Evolutionary conservation across 2,797 vertebrate genomes (phyloP).

Genomic region (Echiichthys vipera): DNA sequence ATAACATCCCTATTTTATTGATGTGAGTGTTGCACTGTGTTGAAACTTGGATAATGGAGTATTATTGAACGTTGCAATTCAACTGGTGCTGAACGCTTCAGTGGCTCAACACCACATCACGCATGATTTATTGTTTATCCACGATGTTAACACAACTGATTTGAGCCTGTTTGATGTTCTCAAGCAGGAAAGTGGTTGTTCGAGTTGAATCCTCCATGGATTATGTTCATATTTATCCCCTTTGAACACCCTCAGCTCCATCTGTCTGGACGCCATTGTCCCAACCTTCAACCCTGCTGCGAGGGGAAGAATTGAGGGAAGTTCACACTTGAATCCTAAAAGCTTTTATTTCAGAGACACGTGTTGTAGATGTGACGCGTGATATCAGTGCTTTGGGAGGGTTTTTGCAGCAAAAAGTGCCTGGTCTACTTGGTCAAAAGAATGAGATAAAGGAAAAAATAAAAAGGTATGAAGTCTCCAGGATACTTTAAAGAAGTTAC

Average conservation of each 20-base stretch:
- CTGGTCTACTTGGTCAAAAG: conserved; percentile 7
- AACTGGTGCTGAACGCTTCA: neutral
- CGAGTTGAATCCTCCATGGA: neutral
- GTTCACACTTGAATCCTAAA: conserved; percentile 50
- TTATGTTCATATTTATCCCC: conserved; percentile 24
- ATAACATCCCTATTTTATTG: neutral
- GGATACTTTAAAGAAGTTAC: conserved; percentile 50
- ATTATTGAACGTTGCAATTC: conserved; percentile 9
- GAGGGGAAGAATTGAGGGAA: conserved; percentile 80
- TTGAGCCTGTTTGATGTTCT: conserved; percentile 21
- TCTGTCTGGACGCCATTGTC: conserved; percentile 65
- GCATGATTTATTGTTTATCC: conserved; percentile 29
- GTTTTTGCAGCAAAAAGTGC: neutral
- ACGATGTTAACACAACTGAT: conserved; percentile 18
- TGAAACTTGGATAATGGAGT: neutral
- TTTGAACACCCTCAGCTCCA: conserved; percentile 17
- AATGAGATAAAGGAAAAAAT: neutral
- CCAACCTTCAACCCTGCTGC: conserved; percentile 62
- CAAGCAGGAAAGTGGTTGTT: neutral
- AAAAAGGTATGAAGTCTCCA: conserved; percentile 23
- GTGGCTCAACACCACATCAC: neutral
- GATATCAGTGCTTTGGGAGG: conserved; percentile 27
- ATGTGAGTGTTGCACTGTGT: neutral
- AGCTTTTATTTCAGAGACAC: conserved; percentile 58
- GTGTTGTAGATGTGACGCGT: conserved; percentile 16